Evolutionary conservation across 2,113 vertebrate species (phyloP).

Genomic region (Ictidomys tridecemlineatus): DNA sequence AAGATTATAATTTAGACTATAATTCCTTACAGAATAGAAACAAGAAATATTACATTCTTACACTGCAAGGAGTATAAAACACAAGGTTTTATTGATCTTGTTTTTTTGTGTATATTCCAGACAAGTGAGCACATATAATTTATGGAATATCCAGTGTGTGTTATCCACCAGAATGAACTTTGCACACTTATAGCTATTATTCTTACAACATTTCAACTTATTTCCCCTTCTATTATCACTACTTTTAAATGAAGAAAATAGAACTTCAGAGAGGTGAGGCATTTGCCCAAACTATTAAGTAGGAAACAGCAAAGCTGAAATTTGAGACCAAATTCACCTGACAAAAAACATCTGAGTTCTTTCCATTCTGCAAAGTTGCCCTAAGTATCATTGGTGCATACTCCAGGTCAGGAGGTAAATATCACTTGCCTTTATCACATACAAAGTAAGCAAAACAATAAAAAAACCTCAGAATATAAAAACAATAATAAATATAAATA

Average conservation of each 20-base stretch:
- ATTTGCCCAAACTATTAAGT: constrained; percentile 35
- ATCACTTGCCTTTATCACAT: background rate
- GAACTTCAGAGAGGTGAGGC: constrained; percentile 8
- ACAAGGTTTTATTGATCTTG: no score
- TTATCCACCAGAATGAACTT: no score
- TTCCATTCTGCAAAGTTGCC: background rate
- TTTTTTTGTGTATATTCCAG: no score
- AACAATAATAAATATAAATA: constrained; percentile 4
- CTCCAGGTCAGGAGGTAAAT: background rate
- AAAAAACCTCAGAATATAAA: background rate
- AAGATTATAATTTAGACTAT: no score
- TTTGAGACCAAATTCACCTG: background rate
- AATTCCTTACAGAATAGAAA: no score
- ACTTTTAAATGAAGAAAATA: constrained; percentile 33
- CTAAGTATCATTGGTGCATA: background rate
- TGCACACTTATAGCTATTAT: no score
- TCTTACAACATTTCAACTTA: no score
- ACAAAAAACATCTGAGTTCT: background rate
- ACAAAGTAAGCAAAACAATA: constrained; percentile 12
- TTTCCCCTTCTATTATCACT: background rate
- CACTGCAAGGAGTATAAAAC: no score
- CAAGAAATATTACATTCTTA: no score
- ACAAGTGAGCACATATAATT: no score
- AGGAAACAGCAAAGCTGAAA: constrained; percentile 32
- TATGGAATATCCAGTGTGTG: no score